A percentile compares a stretch with the other conserved stretches of the same genome.
phyloP scores from a whole-genome alignment of 2,888 invertebrate species.

The Chrysolina oricalcia region DNA sequence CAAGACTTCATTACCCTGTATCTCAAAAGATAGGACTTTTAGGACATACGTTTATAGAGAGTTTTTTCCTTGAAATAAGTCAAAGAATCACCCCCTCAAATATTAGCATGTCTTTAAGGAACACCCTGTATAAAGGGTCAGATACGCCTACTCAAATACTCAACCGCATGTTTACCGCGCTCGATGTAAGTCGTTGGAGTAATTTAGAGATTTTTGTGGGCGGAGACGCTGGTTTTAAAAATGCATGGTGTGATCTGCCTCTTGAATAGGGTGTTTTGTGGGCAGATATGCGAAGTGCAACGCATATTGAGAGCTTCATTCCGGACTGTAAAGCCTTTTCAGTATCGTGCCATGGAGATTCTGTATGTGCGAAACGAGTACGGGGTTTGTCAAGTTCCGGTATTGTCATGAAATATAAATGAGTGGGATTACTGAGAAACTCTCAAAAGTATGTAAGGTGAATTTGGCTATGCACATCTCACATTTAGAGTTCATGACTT shows the following conservation, averaged over 20 bases:
- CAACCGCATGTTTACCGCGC: conserved; percentile 80
- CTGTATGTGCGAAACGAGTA: neutral
- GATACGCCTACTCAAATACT: conserved; percentile 82
- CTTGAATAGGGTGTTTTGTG: conserved; percentile 35
- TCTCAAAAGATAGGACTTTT: no score
- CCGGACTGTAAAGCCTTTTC: neutral
- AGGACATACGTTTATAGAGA: no score
- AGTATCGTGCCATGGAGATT: conserved; percentile 20
- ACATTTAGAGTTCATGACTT: no score
- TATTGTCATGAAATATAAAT: neutral
- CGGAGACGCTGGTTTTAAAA: conserved; percentile 26
- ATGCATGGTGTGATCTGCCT: conserved; percentile 34
- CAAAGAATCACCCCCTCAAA: no score
- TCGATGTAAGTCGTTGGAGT: conserved; percentile 79
- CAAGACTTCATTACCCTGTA: no score
- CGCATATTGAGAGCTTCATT: conserved; percentile 35
- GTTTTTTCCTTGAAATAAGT: no score
- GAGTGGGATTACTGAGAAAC: neutral
- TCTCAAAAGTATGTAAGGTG: neutral
- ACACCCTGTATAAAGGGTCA: conserved; percentile 86
- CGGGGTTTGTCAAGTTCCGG: neutral
- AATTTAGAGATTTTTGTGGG: conserved; percentile 19
- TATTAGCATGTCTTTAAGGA: conserved; percentile 82
- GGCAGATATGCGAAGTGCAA: conserved; percentile 22
- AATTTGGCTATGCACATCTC: neutral